Evolutionary conservation across 2,113 vertebrate species (phyloP).

Genomic region (Paedocypris sp.): DNA sequence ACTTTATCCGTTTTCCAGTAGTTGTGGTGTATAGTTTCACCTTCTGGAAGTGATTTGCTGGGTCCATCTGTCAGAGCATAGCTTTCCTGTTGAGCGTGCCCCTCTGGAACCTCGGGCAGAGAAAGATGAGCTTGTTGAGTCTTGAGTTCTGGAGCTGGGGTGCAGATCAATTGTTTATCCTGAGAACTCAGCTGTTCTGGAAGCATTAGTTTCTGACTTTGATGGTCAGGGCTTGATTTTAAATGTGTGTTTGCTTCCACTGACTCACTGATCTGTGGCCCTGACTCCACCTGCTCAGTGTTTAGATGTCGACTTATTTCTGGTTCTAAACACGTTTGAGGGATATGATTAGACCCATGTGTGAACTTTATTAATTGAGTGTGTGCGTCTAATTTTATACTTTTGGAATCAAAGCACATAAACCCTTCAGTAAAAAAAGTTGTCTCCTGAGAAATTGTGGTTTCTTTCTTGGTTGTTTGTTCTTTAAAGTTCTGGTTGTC

Average conservation of each 20-base stretch:
- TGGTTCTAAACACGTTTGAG: not conserved
- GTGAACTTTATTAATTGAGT: not conserved
- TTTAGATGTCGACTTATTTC: constrained; percentile 10
- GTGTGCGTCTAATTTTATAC: not conserved
- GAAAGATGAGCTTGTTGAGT: constrained; percentile 50
- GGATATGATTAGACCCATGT: not conserved
- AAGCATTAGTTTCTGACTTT: constrained; percentile 30
- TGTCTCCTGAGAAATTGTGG: not conserved
- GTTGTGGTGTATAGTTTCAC: constrained; percentile 28
- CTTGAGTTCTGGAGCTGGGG: constrained; percentile 27
- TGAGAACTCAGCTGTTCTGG: constrained; percentile 46
- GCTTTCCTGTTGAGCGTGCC: constrained; percentile 38
- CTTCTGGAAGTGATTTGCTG: constrained; percentile 26
- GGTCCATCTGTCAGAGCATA: constrained; percentile 28
- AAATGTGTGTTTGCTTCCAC: constrained; percentile 25
- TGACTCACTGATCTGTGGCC: constrained; percentile 13
- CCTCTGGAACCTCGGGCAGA: constrained; percentile 27
- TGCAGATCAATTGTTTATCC: constrained; percentile 36
- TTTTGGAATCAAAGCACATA: not conserved
- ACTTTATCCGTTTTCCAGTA: constrained; percentile 24
- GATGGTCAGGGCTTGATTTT: constrained; percentile 18
- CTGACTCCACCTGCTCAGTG: not conserved
- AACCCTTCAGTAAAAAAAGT: not conserved
- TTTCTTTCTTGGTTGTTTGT: not conserved
- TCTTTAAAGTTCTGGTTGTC: not conserved